These are phyloP conservation scores for Drosophila pseudotakahashii DNA, from an alignment of 2,888 invertebrate genomes.

Conservation along the genomic window DNA sequence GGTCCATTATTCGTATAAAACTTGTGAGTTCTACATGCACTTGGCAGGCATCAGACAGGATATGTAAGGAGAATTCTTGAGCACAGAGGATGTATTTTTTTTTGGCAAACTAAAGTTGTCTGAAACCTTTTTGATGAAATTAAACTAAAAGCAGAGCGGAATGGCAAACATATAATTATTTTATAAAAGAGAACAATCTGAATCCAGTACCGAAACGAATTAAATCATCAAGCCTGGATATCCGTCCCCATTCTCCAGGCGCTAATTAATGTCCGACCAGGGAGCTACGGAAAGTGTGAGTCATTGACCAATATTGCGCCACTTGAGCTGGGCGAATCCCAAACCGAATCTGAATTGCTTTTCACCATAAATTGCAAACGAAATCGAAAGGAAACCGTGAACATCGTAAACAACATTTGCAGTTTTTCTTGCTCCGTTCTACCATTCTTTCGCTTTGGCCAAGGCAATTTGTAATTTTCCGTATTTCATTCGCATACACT, in stretches of 20 bases:
- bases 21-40: constrained; percentile 68
- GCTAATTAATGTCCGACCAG: constrained; percentile 37
- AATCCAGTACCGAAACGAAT: constrained; percentile 21
- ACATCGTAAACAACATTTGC: constrained; percentile 79
- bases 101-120: constrained; percentile 2
- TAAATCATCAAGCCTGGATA: constrained; percentile 24
- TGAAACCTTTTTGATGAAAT: neutral
- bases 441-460: constrained; percentile 31
- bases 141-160: neutral
- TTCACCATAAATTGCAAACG: constrained; percentile 68
- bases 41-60: constrained; percentile 69
- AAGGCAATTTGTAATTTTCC: constrained; percentile 77
- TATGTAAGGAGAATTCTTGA: constrained; percentile 55
- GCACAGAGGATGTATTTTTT: constrained; percentile 7
- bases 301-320: constrained; percentile 54
- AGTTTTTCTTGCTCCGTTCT: constrained; percentile 40
- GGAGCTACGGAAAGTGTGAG: constrained; percentile 38
- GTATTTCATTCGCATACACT: constrained; percentile 79
- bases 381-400: constrained; percentile 81
- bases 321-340: constrained; percentile 49
- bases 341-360: constrained; percentile 49
- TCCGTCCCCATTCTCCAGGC: constrained; percentile 3
- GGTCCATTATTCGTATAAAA: constrained; percentile 62
- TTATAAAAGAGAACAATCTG: neutral
- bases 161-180: no score